Evolutionary conservation across 2,888 invertebrate genomes (phyloP).

Genomic region (Glyphotaelius pellucidus): DNA sequence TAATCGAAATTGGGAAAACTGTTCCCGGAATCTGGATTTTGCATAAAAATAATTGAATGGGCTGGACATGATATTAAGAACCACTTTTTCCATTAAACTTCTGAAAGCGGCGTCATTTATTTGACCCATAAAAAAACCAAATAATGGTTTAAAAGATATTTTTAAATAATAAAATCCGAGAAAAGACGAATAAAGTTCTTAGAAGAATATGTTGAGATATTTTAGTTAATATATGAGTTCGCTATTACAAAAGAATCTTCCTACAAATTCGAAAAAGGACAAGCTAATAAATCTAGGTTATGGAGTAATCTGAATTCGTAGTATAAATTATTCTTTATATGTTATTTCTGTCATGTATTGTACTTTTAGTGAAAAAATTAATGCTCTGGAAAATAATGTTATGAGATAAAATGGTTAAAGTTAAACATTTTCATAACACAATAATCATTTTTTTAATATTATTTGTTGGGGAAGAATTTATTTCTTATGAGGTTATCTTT

Average conservation of each 20-base stretch:
- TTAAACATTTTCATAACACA: conserved; percentile 14
- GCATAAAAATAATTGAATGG: not conserved
- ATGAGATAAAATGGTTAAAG: conserved; percentile 24
- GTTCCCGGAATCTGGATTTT: not conserved
- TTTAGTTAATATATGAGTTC: conserved; percentile 37
- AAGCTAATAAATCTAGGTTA: conserved; percentile 41
- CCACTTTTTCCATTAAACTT: not conserved
- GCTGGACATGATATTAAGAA: not conserved
- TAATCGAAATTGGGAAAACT: not conserved
- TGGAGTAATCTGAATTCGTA: conserved; percentile 40
- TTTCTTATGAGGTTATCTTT: not conserved
- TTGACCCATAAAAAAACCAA: not conserved
- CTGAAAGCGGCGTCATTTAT: not conserved
- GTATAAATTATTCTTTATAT: conserved; percentile 48
- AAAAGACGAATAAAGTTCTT: conserved; percentile 26
- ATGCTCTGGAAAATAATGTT: conserved; percentile 43
- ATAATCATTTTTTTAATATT: not conserved
- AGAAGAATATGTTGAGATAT: conserved; percentile 41
- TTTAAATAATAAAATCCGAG: conserved; percentile 10
- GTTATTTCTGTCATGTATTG: conserved; percentile 47
- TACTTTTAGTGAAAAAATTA: conserved; percentile 45
- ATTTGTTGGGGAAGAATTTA: not conserved
- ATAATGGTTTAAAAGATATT: not conserved
- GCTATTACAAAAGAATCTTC: conserved; percentile 44
- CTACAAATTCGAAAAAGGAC: conserved; percentile 33